phyloP scores from a whole-genome alignment of 2,113 vertebrate species.

The Aphyosemion australe region DNA sequence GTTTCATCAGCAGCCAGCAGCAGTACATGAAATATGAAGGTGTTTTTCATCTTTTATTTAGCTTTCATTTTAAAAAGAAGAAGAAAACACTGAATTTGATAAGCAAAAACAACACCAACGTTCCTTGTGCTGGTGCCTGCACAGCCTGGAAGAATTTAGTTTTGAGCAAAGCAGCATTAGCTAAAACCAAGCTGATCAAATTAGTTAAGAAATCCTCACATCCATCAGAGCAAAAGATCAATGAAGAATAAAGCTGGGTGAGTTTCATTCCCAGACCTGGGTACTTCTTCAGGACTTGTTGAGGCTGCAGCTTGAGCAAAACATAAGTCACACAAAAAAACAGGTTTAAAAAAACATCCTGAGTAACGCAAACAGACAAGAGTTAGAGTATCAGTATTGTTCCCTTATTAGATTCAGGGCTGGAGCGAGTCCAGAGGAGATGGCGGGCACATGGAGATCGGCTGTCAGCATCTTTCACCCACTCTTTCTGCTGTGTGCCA shows the following conservation, averaged over 20 bases:
- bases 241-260: constrained; percentile 18
- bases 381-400: neutral
- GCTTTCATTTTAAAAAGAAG: constrained; percentile 6
- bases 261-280: constrained; percentile 18
- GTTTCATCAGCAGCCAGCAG: constrained; percentile 8
- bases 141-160: constrained; percentile 17
- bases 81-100: neutral
- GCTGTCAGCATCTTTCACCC: constrained; percentile 47
- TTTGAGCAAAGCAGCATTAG: constrained; percentile 21
- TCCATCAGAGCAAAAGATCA: constrained; percentile 35
- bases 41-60: neutral
- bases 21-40: constrained; percentile 3
- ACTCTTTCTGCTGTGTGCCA: constrained; percentile 24
- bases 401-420: constrained; percentile 14
- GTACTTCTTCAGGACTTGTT: neutral
- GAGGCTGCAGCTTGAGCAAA: constrained; percentile 1
- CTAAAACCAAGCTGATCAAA: constrained; percentile 43
- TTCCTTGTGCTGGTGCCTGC: constrained; percentile 21
- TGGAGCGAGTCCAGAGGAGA: constrained; percentile 19
- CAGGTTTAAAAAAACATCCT: neutral
- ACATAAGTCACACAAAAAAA: neutral
- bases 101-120: constrained; percentile 8
- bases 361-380: constrained; percentile 2
- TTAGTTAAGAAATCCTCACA: constrained; percentile 38
- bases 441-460: constrained; percentile 22